Conservation (phyloP, 2,797 vertebrate species). For the Alcedo atthis region DNA sequence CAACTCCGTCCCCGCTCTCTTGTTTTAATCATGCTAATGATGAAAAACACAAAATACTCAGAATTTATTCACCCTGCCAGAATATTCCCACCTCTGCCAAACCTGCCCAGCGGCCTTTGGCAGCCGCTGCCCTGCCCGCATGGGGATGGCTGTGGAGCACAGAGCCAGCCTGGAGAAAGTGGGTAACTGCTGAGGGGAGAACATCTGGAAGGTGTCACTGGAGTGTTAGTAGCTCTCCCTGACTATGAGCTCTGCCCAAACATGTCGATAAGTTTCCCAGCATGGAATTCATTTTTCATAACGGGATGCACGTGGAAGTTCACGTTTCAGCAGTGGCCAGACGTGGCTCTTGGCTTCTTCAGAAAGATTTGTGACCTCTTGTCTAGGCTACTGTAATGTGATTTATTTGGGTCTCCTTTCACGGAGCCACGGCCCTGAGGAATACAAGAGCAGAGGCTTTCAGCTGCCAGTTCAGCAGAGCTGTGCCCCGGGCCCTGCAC, state of each 20-base stretch:
- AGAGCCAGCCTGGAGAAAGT: neutral
- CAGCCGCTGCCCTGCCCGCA: neutral
- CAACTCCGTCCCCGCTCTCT: neutral
- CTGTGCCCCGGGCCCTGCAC: neutral
- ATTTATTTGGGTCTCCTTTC: slow-evolving; percentile 53
- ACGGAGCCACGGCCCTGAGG: neutral
- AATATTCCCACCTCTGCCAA: slow-evolving; percentile 5
- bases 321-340: slow-evolving; percentile 47
- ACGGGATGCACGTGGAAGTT: slow-evolving; percentile 68
- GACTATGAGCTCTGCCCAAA: slow-evolving; percentile 36
- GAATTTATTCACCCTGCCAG: neutral
- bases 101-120: slow-evolving; percentile 1
- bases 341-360: slow-evolving; percentile 61
- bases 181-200: neutral
- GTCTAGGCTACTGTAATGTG: slow-evolving; percentile 53
- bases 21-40: neutral
- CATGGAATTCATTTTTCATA: slow-evolving; percentile 70
- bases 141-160: accelerated
- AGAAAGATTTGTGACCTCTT: slow-evolving; percentile 66
- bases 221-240: slow-evolving; percentile 39
- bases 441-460: neutral
- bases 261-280: slow-evolving; percentile 46
- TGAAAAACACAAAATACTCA: neutral
- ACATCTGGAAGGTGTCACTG: slow-evolving; percentile 68
- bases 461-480: neutral